Base-by-base conservation (phyloP, 2,888 invertebrate species). In the Patella depressa region DNA sequence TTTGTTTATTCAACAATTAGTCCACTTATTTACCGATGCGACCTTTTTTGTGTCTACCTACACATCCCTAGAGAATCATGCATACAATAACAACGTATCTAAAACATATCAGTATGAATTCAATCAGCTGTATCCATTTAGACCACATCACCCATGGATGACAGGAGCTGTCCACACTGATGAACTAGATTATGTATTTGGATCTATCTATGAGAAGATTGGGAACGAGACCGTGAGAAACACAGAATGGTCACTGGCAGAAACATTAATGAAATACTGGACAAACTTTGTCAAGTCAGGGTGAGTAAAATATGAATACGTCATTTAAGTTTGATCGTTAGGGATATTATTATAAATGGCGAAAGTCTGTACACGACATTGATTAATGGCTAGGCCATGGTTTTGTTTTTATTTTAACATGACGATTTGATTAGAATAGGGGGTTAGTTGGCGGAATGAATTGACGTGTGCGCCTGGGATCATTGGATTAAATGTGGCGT, bases 271-370 rank as follows among this genome's bases (percentile, higher is more conserved):
- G 96, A 94, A 95, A 90, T 97, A 97, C 92, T 98, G 97, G 97
- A 95, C 97, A 0, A 98, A 97, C 92, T 98, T 98, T 91, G 97
- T 97, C 72, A 95, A 96, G 93, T 95, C 96, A 83, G 97, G 98
- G 98, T 98, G 93, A 84, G 81, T 45, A 15, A 65, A 14, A 24
- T 19, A 7, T 65, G 7, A 65, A 65, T 65, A 19, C 12, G 19
- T 59, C 2, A 7, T 45, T 45, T 9, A 45, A 9, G 9, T 45
- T 45, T 45, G 45, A 9, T 9, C 45, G 7, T 45, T 45, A 9
- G 45, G 9, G 45, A 9, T 45, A 9, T 45, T 7, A 45, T 45
- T 9, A 45, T 7, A 45, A 45, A 45, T 45, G 45, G 45, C 9
- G 7, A 9, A 45, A 45, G 9, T 9, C 1, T 45, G 45, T 45